Conservation (phyloP, 2,797 vertebrate species). For the Lindbergichthys nudifrons region DNA sequence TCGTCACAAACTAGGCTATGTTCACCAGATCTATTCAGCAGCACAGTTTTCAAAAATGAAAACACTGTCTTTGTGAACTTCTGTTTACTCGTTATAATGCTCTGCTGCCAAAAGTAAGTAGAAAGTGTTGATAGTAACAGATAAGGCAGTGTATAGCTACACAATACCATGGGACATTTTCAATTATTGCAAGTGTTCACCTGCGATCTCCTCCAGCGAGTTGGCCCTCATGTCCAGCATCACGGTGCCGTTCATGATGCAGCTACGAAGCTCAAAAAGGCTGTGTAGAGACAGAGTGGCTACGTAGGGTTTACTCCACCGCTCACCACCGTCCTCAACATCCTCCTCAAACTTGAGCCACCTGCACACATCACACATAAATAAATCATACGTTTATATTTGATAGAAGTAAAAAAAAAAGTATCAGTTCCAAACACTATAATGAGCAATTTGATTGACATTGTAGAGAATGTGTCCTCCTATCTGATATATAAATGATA, state of each 20-base stretch:
- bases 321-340: slow-evolving; percentile 97
- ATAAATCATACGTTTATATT: neutral
- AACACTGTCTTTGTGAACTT: neutral
- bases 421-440: neutral
- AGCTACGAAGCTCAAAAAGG: slow-evolving; percentile 97
- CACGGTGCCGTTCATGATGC: slow-evolving; percentile 97
- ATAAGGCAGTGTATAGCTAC: neutral
- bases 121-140: too few relatives aligned
- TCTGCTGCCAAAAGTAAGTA: too few relatives aligned
- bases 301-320: slow-evolving; percentile 98
- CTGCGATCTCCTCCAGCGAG: slow-evolving; percentile 97
- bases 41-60: slow-evolving; percentile 30
- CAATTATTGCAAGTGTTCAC: slow-evolving; percentile 65
- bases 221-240: slow-evolving; percentile 97
- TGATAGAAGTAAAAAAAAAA: neutral
- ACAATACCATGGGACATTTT: neutral
- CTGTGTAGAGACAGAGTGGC: slow-evolving; percentile 97
- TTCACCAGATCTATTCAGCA: slow-evolving; percentile 31
- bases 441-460: neutral
- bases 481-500: too few relatives aligned
- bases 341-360: slow-evolving; percentile 99
- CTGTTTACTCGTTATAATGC: neutral
- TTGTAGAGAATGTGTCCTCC: too few relatives aligned
- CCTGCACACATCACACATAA: slow-evolving; percentile 71
- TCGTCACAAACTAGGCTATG: slow-evolving; percentile 53